Percentiles rank a stretch among this genome's conserved stretches.
These are phyloP conservation scores for Notoglanidium macrostoma DNA, from an alignment of 2,797 vertebrate species.

Conservation along the genomic window DNA sequence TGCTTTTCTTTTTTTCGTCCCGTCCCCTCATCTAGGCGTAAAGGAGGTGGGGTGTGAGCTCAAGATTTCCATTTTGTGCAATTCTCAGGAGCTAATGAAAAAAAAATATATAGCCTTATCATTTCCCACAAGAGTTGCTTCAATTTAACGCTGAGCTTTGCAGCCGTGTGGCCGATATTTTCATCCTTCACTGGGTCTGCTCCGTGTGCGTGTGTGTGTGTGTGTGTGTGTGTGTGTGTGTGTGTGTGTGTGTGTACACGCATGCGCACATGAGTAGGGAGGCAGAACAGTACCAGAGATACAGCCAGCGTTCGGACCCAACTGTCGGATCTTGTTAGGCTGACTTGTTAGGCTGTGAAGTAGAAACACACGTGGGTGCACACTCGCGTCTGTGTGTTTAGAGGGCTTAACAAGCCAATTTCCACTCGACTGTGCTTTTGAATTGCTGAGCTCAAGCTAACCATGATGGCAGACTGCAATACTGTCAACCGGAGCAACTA, in stretches of 20 bases:
- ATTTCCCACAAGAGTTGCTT: constrained; percentile 63
- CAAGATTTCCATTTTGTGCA: constrained; percentile 61
- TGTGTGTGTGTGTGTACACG: constrained; percentile 6
- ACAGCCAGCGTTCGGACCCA: constrained; percentile 36
- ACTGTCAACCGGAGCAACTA: constrained; percentile 49
- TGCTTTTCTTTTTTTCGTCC: background rate
- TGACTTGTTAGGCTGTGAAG: constrained; percentile 63
- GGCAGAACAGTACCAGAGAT: constrained; percentile 36
- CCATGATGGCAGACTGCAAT: constrained; percentile 52
- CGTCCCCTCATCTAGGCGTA: constrained; percentile 48
- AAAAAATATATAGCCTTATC: constrained; percentile 43
- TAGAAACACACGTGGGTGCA: constrained; percentile 59
- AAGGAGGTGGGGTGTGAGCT: constrained; percentile 58
- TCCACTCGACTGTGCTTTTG: constrained; percentile 63
- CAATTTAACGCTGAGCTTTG: constrained; percentile 57
- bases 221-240: constrained; percentile 34
- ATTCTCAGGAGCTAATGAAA: constrained; percentile 58
- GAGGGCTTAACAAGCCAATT: constrained; percentile 40
- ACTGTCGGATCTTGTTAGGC: constrained; percentile 64
- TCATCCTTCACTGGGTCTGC: constrained; percentile 51
- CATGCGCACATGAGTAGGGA: constrained; percentile 2
- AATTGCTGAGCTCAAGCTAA: constrained; percentile 53
- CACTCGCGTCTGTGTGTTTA: constrained; percentile 18
- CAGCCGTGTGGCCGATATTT: constrained; percentile 57
- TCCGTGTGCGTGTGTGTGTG: constrained; percentile 28